Conservation (phyloP, 2,113 vertebrate species). For the Phalacrocorax carbo region DNA sequence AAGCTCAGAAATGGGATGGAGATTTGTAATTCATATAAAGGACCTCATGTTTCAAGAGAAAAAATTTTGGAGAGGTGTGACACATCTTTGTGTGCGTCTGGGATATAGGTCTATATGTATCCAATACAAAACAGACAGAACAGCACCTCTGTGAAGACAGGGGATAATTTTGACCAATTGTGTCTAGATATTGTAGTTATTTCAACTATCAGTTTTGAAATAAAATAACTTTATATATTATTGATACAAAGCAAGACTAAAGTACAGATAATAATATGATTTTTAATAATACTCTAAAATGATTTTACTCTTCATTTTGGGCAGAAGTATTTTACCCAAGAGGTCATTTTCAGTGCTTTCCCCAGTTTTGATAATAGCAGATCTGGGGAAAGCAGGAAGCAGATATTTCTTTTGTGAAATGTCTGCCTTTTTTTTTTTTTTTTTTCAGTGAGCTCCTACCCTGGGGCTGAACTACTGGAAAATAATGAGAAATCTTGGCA, state of each 20-base stretch:
- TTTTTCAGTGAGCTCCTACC: neutral
- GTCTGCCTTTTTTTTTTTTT: neutral
- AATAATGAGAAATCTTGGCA: constrained; percentile 13
- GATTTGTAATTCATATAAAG: neutral
- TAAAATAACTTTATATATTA: neutral
- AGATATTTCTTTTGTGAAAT: neutral
- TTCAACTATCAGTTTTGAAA: neutral
- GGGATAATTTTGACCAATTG: neutral
- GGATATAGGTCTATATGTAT: neutral
- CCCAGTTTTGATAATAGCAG: neutral
- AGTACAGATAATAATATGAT: neutral
- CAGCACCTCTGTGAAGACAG: neutral
- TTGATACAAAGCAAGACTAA: neutral
- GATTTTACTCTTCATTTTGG: neutral
- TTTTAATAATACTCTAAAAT: neutral
- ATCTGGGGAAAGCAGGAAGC: neutral
- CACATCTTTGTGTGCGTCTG: neutral
- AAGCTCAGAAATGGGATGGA: neutral
- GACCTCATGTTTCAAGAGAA: neutral
- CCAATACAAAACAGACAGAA: neutral
- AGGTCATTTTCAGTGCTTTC: neutral
- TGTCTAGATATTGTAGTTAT: neutral
- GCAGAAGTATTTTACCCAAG: neutral
- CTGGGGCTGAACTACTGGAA: neutral
- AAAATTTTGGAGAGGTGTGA: neutral